Percentiles rank a stretch among this genome's conserved stretches.
Conservation (phyloP, 2,113 vertebrate species). For the Pontoporia blainvillei region DNA sequence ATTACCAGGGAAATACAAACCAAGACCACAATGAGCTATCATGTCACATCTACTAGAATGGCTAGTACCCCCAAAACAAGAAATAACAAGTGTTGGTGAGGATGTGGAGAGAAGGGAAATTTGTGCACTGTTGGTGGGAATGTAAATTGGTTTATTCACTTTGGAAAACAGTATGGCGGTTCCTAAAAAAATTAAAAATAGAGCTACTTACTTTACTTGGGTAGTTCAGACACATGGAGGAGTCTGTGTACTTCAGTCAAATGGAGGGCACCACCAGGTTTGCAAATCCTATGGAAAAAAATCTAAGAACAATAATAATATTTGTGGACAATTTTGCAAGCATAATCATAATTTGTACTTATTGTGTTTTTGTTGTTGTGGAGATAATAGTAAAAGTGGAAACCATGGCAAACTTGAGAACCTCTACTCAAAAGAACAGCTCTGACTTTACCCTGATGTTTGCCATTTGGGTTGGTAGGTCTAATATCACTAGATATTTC, state of each 20-base stretch:
- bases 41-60: not conserved
- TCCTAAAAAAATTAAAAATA: not conserved
- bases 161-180: not conserved
- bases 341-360: not conserved
- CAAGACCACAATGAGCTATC: not conserved
- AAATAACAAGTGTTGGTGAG: not conserved
- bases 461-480: not conserved
- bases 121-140: not conserved
- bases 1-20: not conserved
- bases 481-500: slow-evolving; percentile 6
- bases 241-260: not conserved
- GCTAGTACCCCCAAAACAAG: not conserved
- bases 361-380: not conserved
- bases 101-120: not conserved
- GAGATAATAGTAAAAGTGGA: not conserved
- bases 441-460: not conserved
- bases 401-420: not conserved
- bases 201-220: not conserved
- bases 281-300: not conserved
- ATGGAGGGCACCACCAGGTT: not conserved
- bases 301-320: not conserved
- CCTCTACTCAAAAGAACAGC: not conserved
- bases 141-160: not conserved
- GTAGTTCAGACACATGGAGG: not conserved
- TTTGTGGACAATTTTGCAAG: not conserved